Conservation (phyloP, 2,888 invertebrate species). For the Autographa pulchrina region DNA sequence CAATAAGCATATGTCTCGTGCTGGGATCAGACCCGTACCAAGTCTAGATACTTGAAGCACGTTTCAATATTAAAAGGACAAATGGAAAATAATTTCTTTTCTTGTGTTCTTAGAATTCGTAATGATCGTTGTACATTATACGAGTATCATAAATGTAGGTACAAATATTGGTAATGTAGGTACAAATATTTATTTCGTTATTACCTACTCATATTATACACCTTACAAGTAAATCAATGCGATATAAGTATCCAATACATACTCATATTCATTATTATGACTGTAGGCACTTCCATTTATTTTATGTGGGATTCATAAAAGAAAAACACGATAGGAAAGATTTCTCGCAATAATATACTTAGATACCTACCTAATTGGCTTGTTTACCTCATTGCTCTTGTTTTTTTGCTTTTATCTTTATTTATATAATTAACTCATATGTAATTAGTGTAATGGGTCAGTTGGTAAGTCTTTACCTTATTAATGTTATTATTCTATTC, state of each 20-base stretch:
- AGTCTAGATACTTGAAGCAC: too few species aligned
- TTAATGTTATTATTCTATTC: not conserved
- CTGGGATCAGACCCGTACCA: too few species aligned
- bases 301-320: not conserved
- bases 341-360: conserved; percentile 4
- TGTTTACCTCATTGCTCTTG: conserved; percentile 2
- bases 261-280: not conserved
- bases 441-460: not conserved
- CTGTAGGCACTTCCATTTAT: not conserved
- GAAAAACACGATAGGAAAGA: not conserved
- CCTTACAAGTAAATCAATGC: conserved; percentile 1
- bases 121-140: not conserved
- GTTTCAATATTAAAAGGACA: too few species aligned
- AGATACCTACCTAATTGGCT: conserved; percentile 5
- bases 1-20: too few species aligned
- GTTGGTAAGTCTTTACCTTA: not conserved
- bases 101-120: too few species aligned
- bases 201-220: not conserved
- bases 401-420: conserved; percentile 3
- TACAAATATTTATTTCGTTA: not conserved
- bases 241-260: not conserved
- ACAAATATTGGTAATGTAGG: not conserved
- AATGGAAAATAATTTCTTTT: too few species aligned
- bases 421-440: not conserved
- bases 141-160: too few species aligned